Conservation (phyloP, 2,888 invertebrate genomes). For the Sinodicranocentrus sp. region DNA sequence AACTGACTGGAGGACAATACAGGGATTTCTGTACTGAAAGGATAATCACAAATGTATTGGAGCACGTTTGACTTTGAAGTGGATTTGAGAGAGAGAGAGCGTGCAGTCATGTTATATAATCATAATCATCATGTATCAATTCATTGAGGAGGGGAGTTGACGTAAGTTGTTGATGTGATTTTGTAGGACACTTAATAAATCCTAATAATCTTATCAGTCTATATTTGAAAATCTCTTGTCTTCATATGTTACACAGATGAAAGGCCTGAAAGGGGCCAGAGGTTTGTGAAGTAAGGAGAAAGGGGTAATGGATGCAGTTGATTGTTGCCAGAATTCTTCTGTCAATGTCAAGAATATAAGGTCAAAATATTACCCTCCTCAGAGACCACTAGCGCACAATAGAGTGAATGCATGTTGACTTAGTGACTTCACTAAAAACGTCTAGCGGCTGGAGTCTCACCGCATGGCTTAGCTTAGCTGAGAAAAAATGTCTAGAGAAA, state of each 20-base stretch:
- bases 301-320: background rate
- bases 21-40: no score
- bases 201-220: constrained; percentile 73
- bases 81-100: no score
- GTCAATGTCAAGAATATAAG: constrained; percentile 67
- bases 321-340: constrained; percentile 1
- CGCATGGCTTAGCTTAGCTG: no score
- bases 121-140: constrained; percentile 49
- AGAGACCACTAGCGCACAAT: constrained; percentile 14
- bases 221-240: constrained; percentile 29
- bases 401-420: constrained; percentile 52
- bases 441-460: no score
- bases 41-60: no score
- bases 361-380: constrained; percentile 66
- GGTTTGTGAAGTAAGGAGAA: background rate
- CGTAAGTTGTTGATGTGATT: constrained; percentile 44
- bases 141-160: constrained; percentile 16
- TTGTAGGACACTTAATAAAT: constrained; percentile 74
- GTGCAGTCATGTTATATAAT: no score
- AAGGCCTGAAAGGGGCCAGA: no score
- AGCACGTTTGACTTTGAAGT: no score
- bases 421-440: constrained; percentile 30
- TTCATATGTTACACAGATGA: no score
- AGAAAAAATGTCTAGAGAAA: no score
- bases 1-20: no score